Percentiles rank a stretch among this genome's conserved stretches.
Conservation (phyloP, 2,113 vertebrate species). For the Alosa alosa region DNA sequence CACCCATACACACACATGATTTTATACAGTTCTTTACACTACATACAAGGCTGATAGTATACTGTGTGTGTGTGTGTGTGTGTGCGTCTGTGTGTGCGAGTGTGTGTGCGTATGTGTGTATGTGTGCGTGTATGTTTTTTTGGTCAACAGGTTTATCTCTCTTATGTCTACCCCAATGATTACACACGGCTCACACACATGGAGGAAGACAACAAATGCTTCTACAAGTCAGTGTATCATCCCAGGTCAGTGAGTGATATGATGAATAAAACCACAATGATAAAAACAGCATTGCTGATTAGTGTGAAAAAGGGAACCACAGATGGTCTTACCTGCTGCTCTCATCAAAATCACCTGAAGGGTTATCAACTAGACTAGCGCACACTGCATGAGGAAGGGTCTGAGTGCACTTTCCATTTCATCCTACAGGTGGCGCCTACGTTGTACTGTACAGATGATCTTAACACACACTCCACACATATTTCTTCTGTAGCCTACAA, state of each 20-base stretch:
- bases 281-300: too few species aligned
- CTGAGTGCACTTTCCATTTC: too few species aligned
- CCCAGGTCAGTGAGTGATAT: not conserved
- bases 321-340: too few species aligned
- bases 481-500: too few species aligned
- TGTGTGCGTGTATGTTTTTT: slow-evolving; percentile 18
- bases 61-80: not conserved
- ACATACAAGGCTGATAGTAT: not conserved
- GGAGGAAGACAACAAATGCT: slow-evolving; percentile 87
- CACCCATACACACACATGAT: not conserved
- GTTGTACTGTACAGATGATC: too few species aligned
- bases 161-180: slow-evolving; percentile 92
- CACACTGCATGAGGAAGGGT: too few species aligned
- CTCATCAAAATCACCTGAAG: too few species aligned
- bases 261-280: too few species aligned
- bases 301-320: too few species aligned
- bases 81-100: not conserved
- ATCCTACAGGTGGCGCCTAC: too few species aligned
- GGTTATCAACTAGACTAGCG: too few species aligned
- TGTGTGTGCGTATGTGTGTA: not conserved
- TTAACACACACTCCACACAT: too few species aligned
- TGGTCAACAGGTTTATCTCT: slow-evolving; percentile 79
- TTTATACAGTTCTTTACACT: not conserved
- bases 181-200: slow-evolving; percentile 92
- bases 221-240: slow-evolving; percentile 71